These are phyloP conservation scores for Epinephelus lanceolatus DNA, from an alignment of 2,113 vertebrate genomes.

Conservation along the genomic window DNA sequence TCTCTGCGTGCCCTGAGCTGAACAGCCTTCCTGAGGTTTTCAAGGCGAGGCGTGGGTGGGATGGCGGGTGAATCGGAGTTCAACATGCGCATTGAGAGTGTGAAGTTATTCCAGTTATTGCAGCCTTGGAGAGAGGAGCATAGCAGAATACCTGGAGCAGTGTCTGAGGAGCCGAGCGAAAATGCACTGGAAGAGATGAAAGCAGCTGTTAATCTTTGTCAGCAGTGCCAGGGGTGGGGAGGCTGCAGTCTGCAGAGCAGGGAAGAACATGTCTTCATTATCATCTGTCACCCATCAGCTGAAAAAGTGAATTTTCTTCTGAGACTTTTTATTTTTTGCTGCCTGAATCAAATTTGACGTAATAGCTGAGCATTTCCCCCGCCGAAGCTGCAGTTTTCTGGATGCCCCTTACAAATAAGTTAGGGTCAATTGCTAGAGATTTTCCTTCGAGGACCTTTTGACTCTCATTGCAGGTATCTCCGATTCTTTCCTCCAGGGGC, in stretches of 20 bases:
- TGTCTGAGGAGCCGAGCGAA: conserved; percentile 61
- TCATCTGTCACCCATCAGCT: conserved; percentile 76
- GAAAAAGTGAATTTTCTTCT: conserved; percentile 57
- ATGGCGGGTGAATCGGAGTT: conserved; percentile 75
- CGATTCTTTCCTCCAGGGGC: conserved; percentile 55
- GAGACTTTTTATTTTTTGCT: conserved; percentile 48
- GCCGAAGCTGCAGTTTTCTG: conserved; percentile 12
- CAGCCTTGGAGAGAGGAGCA: conserved; percentile 56
- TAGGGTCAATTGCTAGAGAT: conserved; percentile 41
- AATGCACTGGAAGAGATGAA: conserved; percentile 80
- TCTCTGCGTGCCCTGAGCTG: conserved; percentile 36
- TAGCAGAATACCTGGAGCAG: conserved; percentile 65
- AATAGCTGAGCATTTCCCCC: conserved; percentile 36
- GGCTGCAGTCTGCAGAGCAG: conserved; percentile 59
- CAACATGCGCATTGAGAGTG: conserved; percentile 54
- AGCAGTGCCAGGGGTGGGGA: conserved; percentile 71
- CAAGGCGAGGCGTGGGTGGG: conserved; percentile 71
- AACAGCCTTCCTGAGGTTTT: conserved; percentile 46
- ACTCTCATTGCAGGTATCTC: conserved; percentile 64
- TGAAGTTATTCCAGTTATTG: conserved; percentile 55
- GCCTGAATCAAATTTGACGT: conserved; percentile 49
- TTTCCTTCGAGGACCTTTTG: conserved; percentile 58
- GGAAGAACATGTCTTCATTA: conserved; percentile 78
- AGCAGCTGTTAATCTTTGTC: conserved; percentile 85
- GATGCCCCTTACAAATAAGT: conserved; percentile 38